phyloP scores from a whole-genome alignment of 1,140 invertebrate genomes.

The Propsilocerus akamusi region DNA sequence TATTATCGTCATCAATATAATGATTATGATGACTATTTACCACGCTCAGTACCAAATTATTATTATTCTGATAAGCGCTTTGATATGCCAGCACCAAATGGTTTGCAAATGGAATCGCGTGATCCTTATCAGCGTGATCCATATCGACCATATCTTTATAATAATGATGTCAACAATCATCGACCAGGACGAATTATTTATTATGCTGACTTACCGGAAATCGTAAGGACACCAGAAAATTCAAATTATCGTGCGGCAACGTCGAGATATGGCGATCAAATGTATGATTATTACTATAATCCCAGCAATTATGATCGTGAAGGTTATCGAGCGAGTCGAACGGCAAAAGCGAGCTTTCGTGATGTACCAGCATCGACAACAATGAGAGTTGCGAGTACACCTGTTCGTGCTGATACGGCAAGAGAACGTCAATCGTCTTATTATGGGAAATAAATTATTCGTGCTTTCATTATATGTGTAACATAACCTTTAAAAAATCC shows the following conservation, averaged over 20 bases:
- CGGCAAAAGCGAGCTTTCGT: background rate
- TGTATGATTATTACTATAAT: background rate
- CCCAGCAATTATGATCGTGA: background rate
- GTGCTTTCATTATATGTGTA: too few species aligned
- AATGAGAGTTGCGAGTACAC: background rate
- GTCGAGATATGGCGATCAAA: background rate
- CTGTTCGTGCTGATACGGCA: background rate
- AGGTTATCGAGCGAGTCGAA: background rate
- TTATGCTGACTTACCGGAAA: constrained; percentile 28
- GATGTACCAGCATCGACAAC: background rate
- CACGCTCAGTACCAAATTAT: background rate
- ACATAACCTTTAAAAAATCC: too few species aligned
- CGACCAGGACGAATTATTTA: constrained; percentile 25
- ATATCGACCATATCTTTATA: background rate
- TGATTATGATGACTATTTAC: background rate
- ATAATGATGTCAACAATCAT: background rate
- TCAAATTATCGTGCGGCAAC: background rate
- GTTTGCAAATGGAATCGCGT: background rate
- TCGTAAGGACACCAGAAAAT: constrained; percentile 20
- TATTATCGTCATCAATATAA: background rate
- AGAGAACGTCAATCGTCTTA: background rate
- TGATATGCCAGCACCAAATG: background rate
- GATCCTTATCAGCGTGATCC: background rate
- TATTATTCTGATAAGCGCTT: background rate
- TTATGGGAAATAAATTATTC: background rate